phyloP scores from a whole-genome alignment of 2,113 vertebrate species.

The Motacilla alba region DNA sequence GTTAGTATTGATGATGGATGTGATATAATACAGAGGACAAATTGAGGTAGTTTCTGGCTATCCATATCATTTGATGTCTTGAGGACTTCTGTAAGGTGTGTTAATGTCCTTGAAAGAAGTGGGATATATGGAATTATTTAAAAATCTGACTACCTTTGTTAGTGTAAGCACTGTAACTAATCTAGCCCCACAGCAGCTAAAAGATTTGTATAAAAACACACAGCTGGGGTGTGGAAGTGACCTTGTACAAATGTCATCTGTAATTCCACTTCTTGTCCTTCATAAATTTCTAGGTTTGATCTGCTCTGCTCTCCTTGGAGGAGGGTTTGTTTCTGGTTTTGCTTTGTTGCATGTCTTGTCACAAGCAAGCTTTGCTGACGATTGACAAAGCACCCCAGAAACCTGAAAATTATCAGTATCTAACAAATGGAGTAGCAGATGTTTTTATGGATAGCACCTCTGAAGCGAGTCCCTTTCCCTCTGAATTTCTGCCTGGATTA shows the following conservation, averaged over 20 bases:
- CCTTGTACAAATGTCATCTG: not conserved
- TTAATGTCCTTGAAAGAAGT: not conserved
- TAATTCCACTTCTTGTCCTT: not conserved
- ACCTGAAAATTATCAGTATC: not conserved
- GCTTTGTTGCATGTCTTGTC: not conserved
- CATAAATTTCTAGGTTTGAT: not conserved
- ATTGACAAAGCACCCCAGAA: not conserved
- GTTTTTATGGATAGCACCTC: not conserved
- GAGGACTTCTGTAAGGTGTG: not conserved
- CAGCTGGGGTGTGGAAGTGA: not conserved
- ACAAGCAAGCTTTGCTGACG: not conserved
- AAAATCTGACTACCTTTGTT: not conserved
- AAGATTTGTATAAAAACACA: not conserved
- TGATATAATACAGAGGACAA: not conserved
- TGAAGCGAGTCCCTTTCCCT: not conserved
- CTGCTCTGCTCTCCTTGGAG: not conserved
- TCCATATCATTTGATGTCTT: not conserved
- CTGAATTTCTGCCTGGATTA: not conserved
- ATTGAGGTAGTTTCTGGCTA: not conserved
- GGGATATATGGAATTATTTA: not conserved
- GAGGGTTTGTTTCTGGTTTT: not conserved
- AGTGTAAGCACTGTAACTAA: not conserved
- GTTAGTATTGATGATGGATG: accelerated
- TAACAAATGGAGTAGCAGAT: not conserved
- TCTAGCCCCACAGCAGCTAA: not conserved